Evolutionary conservation across 2,888 invertebrate species (phyloP), one percentile per base, ranked within the genome.

Genomic region (Cephus pulcher): DNA sequence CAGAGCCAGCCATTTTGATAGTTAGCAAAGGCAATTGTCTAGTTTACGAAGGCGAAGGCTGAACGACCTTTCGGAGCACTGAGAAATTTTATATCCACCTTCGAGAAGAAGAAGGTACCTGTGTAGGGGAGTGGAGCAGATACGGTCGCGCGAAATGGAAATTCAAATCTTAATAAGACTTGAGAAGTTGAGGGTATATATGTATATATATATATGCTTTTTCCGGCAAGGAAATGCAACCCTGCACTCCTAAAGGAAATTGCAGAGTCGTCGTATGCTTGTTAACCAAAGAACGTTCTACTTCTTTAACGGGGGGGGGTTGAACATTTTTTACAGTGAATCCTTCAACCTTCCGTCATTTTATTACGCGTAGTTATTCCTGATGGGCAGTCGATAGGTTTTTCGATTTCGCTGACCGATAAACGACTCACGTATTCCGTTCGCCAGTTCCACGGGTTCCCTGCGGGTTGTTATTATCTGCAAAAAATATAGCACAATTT

Each of bases 401-500:
- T 56, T 56, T 23, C 56, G 23, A 56, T 56, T 56, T 56, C 23
- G 56, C 56, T 56, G 56, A 23, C 15, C 56, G 56, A 56, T 23
- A 56, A 56, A 56, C 9, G 23, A 56, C 23, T 15, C 56, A 2
- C 56, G 56, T 9, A 23, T 56, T 23, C 1, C 56, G 23, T 23
- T 56, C 4, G 40, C 40, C 40, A 40, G 40, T 56, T 23, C 56
- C 56, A 56, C 9, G 23, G 23, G 4, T 6, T 56, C 23, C 23
- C 56, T 56, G 56, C 33, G 71, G 71, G 12, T 32, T 32, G 71
- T 71, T 71, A 71, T 71, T 71, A 71, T 71, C 71, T 71, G 32
- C 1, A 78, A 77, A 79, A 83, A 80, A 79, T 83, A 81, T 77
- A 75, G 78, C 76, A 83, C 81, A 81, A 83, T 82, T 82, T 83